Conservation (phyloP, 2,888 invertebrate species). For the Napeogenes inachia region DNA sequence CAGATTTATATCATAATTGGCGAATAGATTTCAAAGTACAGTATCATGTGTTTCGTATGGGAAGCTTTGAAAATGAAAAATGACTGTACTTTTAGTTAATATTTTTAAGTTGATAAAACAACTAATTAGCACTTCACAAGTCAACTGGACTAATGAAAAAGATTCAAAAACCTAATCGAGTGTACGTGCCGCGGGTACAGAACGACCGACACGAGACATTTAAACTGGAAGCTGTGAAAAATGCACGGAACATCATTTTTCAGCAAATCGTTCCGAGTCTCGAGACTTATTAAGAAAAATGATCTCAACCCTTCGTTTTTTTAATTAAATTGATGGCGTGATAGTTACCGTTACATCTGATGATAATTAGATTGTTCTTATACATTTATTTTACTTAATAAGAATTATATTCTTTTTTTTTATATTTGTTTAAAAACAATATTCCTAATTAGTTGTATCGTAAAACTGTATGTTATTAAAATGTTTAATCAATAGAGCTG, state of each 20-base stretch:
- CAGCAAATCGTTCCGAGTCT: conserved; percentile 53
- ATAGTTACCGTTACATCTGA: conserved; percentile 8
- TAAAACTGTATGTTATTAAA: no score
- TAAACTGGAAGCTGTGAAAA: conserved; percentile 59
- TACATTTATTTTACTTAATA: no score
- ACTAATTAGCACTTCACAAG: not conserved
- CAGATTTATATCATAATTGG: conserved; percentile 29
- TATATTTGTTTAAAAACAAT: not conserved
- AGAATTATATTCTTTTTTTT: not conserved
- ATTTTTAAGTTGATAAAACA: not conserved
- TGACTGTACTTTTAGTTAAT: no score
- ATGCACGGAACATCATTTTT: conserved; percentile 53
- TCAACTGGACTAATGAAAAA: not conserved
- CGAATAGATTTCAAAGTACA: conserved; percentile 24
- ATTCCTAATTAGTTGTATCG: no score
- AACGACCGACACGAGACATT: conserved; percentile 65
- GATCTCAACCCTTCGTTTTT: conserved; percentile 36
- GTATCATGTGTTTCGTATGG: no score
- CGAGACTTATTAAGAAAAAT: conserved; percentile 62
- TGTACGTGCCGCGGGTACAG: conserved; percentile 28
- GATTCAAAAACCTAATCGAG: not conserved
- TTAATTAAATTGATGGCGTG: not conserved
- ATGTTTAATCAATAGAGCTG: no score
- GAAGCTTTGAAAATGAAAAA: no score
- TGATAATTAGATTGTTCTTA: conserved; percentile 11